phyloP scores from a whole-genome alignment of 2,797 vertebrate species.

The Sebastes kiyomatsui region DNA sequence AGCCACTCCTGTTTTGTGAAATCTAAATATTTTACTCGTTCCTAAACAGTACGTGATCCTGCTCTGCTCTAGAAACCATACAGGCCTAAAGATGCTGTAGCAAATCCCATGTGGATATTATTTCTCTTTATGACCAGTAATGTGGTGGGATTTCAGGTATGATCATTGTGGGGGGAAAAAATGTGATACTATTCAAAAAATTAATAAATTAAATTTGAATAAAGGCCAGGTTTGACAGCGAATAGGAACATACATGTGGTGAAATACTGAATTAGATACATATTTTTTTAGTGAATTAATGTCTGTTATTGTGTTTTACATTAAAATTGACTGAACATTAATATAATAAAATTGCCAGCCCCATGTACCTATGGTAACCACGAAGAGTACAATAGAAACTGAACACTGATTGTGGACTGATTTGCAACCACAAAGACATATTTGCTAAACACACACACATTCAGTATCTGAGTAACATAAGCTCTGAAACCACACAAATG shows the following conservation, averaged over 20 bases:
- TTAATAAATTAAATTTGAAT: too few relatives aligned
- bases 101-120: conserved; percentile 2
- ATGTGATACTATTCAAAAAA: background rate
- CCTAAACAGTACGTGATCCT: conserved; percentile 47
- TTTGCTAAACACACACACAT: background rate
- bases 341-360: background rate
- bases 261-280: background rate
- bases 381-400: background rate
- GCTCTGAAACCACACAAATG: background rate
- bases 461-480: conserved; percentile 19
- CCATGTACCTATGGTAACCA: background rate
- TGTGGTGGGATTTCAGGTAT: background rate
- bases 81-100: background rate
- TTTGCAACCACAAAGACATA: background rate
- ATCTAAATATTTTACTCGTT: conserved; percentile 63
- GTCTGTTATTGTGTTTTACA: background rate
- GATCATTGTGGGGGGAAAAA: background rate
- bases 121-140: background rate
- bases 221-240: background rate
- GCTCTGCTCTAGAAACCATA: background rate
- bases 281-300: background rate
- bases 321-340: background rate
- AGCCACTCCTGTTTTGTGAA: conserved; percentile 17
- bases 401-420: background rate
- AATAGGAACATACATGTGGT: background rate